Percentiles rank a stretch among this genome's conserved stretches.
These are phyloP conservation scores for Ictalurus punctatus DNA, from an alignment of 2,113 vertebrate species.

Conservation along the genomic window DNA sequence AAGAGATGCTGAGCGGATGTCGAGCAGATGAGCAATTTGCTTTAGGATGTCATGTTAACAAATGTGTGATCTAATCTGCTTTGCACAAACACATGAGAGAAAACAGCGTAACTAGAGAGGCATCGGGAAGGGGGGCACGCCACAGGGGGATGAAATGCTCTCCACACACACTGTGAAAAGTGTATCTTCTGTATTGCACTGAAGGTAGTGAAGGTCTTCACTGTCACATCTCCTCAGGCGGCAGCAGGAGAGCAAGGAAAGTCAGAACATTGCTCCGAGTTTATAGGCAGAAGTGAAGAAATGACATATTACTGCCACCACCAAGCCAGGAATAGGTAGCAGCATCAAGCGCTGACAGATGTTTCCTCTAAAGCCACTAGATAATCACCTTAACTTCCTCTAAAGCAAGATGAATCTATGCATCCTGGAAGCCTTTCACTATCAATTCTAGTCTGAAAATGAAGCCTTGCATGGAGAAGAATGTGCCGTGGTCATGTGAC, in stretches of 20 bases:
- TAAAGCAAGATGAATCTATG: slow-evolving; percentile 69
- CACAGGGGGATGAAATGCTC: slow-evolving; percentile 59
- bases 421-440: slow-evolving; percentile 62
- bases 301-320: slow-evolving; percentile 4
- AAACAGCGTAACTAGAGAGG: slow-evolving; percentile 46
- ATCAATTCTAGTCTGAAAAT: slow-evolving; percentile 60
- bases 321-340: neutral
- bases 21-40: slow-evolving; percentile 51
- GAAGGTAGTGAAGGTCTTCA: slow-evolving; percentile 18
- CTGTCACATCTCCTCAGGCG: neutral
- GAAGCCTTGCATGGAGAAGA: neutral
- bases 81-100: slow-evolving; percentile 36
- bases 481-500: neutral
- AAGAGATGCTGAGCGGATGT: slow-evolving; percentile 13
- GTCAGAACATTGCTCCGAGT: neutral
- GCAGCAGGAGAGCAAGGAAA: neutral
- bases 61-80: slow-evolving; percentile 68
- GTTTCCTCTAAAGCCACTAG: slow-evolving; percentile 68
- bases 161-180: slow-evolving; percentile 26
- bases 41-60: slow-evolving; percentile 56
- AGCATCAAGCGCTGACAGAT: slow-evolving; percentile 61
- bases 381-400: slow-evolving; percentile 69
- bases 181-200: neutral
- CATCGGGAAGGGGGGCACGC: slow-evolving; percentile 44
- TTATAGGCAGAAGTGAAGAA: slow-evolving; percentile 8